Evolutionary conservation across 2,888 invertebrate species (phyloP).

Genomic region (Eudemis profundana): DNA sequence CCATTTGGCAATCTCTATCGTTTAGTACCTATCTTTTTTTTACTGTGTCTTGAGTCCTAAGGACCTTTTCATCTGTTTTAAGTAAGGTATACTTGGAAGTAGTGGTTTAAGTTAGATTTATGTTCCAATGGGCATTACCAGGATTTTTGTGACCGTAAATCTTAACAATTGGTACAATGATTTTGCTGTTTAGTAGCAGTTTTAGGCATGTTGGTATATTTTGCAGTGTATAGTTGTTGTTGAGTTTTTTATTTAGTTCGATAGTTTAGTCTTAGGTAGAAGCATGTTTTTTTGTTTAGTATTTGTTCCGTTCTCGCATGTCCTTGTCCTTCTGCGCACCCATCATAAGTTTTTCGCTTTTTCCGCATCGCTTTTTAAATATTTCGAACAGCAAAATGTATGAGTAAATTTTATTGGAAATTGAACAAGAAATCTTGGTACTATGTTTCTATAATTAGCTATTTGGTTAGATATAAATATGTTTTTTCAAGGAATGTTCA

Average conservation of each 20-base stretch:
- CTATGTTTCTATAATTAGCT: slow-evolving; percentile 54
- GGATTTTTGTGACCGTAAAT: slow-evolving; percentile 70
- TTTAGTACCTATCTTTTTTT: background rate
- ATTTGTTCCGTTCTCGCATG: slow-evolving; percentile 56
- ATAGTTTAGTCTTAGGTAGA: slow-evolving; percentile 28
- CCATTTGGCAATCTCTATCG: background rate
- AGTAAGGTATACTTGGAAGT: slow-evolving; percentile 57
- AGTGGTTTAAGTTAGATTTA: slow-evolving; percentile 59
- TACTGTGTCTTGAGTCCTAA: background rate
- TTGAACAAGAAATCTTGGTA: slow-evolving; percentile 59
- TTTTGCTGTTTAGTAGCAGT: slow-evolving; percentile 76
- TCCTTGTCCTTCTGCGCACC: slow-evolving; percentile 81
- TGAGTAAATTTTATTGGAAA: slow-evolving; percentile 55
- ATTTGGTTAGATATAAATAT: slow-evolving; percentile 62
- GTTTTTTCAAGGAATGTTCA: slow-evolving; percentile 78
- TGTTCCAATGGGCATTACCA: slow-evolving; percentile 66
- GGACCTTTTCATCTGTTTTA: slow-evolving; percentile 2
- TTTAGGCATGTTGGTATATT: slow-evolving; percentile 42
- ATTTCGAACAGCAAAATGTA: slow-evolving; percentile 73
- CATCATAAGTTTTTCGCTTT: slow-evolving; percentile 73
- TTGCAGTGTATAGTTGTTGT: slow-evolving; percentile 35
- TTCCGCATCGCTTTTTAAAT: slow-evolving; percentile 63
- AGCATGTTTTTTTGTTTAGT: slow-evolving; percentile 47
- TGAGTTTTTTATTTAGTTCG: slow-evolving; percentile 32
- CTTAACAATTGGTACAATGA: slow-evolving; percentile 50